phyloP scores from a whole-genome alignment of 2,888 invertebrate genomes.

The Coenonympha arcania region DNA sequence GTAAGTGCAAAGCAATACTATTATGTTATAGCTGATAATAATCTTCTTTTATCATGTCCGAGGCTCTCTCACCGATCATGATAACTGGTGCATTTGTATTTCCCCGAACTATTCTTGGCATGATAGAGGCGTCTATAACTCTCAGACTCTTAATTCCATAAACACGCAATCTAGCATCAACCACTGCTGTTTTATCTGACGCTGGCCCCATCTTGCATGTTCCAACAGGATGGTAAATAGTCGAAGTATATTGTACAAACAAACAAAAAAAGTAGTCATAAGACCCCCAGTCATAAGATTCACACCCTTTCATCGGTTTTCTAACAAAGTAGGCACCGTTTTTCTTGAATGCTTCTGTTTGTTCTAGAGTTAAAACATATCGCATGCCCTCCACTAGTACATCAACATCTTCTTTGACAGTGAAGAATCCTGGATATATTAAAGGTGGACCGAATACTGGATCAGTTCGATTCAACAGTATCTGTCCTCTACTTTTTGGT shows the following conservation, averaged over 20 bases:
- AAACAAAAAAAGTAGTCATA: slow-evolving; percentile 80
- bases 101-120: slow-evolving; percentile 77
- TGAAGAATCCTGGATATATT: slow-evolving; percentile 81
- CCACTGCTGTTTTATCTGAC: slow-evolving; percentile 76
- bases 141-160: slow-evolving; percentile 76
- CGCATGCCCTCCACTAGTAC: slow-evolving; percentile 76
- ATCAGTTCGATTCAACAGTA: slow-evolving; percentile 78
- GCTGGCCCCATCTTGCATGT: slow-evolving; percentile 82
- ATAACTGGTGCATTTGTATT: slow-evolving; percentile 89
- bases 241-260: slow-evolving; percentile 77
- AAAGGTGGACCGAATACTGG: slow-evolving; percentile 81
- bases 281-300: slow-evolving; percentile 70
- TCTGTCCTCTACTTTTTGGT: slow-evolving; percentile 77
- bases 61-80: slow-evolving; percentile 89
- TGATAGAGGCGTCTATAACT: slow-evolving; percentile 80
- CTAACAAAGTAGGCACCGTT: slow-evolving; percentile 73
- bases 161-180: slow-evolving; percentile 76
- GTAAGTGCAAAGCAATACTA: too few species aligned
- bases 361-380: slow-evolving; percentile 73
- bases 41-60: slow-evolving; percentile 82
- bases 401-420: slow-evolving; percentile 76
- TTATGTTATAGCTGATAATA: too few species aligned
- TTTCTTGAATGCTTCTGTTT: slow-evolving; percentile 74
- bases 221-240: slow-evolving; percentile 80
- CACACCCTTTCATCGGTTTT: slow-evolving; percentile 75